Evolutionary conservation across 2,797 vertebrate genomes (phyloP).

Genomic region (Microctenopoma lineatum): DNA sequence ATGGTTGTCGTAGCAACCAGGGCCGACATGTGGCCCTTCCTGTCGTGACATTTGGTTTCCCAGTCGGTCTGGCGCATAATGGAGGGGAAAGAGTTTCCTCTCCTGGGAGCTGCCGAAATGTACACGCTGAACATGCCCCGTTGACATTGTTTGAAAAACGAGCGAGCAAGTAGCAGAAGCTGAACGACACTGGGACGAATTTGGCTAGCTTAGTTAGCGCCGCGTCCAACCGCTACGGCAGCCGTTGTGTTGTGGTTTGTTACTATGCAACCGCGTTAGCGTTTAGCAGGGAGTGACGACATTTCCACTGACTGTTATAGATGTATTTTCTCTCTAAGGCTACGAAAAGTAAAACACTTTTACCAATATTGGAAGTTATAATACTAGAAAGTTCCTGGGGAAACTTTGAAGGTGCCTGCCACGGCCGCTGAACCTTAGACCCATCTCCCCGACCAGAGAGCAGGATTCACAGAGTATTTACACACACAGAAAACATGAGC

Average conservation of each 20-base stretch:
- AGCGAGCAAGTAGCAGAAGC: accelerated
- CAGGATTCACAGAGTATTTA: no score
- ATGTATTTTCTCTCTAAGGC: no score
- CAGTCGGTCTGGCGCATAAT: conserved; percentile 70
- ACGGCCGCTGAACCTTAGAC: no score
- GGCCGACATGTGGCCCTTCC: conserved; percentile 69
- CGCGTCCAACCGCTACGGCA: not conserved
- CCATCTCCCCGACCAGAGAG: no score
- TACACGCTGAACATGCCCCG: conserved; percentile 25
- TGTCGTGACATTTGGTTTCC: conserved; percentile 68
- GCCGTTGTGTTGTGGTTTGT: conserved; percentile 40
- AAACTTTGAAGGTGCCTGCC: no score
- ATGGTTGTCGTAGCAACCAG: conserved; percentile 82
- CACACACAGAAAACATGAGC: no score
- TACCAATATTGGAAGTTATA: no score
- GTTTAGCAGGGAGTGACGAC: no score
- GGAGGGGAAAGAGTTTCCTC: conserved; percentile 76
- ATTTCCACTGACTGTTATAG: no score
- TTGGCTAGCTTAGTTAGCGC: not conserved
- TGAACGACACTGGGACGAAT: accelerated
- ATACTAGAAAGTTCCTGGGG: no score
- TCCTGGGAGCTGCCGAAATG: conserved; percentile 83
- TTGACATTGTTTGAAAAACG: conserved; percentile 1
- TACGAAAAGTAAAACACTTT: no score
- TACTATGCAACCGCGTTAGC: conserved; percentile 46